phyloP scores from a whole-genome alignment of 2,797 vertebrate genomes.

The Dallia pectoralis region DNA sequence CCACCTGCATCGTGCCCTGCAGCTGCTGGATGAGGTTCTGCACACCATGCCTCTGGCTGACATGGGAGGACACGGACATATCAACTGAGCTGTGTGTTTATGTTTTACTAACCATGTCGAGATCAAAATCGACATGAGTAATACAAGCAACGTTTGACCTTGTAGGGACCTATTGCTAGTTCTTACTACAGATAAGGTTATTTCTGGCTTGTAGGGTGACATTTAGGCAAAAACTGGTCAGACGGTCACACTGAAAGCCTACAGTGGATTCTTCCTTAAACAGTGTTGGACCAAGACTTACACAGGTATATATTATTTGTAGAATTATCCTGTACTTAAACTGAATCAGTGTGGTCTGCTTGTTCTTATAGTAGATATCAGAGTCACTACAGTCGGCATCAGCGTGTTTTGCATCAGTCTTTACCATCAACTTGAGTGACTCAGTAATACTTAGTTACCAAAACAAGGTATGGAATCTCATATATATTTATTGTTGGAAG shows the following conservation, averaged over 20 bases:
- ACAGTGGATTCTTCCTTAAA: background rate
- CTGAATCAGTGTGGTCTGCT: background rate
- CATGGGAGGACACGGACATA: constrained; percentile 28
- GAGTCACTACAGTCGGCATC: background rate
- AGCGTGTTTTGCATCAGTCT: background rate
- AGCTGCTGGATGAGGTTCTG: constrained; percentile 81
- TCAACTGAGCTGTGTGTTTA: constrained; percentile 27
- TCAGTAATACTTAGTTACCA: background rate
- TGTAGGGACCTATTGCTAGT: too few relatives aligned
- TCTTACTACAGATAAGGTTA: too few relatives aligned
- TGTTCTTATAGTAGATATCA: background rate
- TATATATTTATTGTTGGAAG: background rate
- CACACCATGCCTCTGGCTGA: constrained; percentile 72
- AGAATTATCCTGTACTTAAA: constrained; percentile 1
- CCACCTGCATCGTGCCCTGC: constrained; percentile 77
- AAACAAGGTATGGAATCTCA: background rate
- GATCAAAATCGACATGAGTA: too few relatives aligned
- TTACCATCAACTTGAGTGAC: background rate
- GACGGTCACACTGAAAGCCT: background rate
- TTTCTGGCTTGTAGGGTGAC: too few relatives aligned
- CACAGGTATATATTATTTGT: background rate
- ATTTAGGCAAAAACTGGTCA: background rate
- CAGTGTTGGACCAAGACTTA: background rate
- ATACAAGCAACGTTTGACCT: too few relatives aligned
- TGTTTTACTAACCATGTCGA: background rate